Conservation (phyloP, 2,113 vertebrate genomes). For the Ptilonorhynchus violaceus region DNA sequence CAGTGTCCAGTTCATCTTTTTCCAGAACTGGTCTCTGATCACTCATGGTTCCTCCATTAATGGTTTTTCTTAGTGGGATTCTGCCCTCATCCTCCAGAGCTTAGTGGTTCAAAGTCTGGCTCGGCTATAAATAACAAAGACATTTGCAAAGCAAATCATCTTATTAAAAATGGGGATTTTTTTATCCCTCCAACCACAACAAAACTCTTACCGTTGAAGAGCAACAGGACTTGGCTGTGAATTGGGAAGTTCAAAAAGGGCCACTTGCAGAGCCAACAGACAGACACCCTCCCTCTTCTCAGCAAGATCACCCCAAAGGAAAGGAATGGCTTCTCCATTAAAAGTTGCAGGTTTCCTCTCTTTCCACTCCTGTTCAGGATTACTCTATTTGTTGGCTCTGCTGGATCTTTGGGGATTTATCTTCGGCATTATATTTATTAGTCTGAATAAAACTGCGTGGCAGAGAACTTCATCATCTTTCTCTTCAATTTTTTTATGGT, state of each 20-base stretch:
- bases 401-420: conserved; percentile 36
- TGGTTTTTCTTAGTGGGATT: conserved; percentile 56
- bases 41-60: conserved; percentile 50
- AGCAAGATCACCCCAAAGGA: conserved; percentile 56
- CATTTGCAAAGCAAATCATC: conserved; percentile 64
- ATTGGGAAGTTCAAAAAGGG: conserved; percentile 53
- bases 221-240: conserved; percentile 49
- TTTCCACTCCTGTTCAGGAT: conserved; percentile 35
- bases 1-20: conserved; percentile 33
- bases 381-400: conserved; percentile 29
- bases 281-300: conserved; percentile 57
- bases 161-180: conserved; percentile 47
- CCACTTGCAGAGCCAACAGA: conserved; percentile 51
- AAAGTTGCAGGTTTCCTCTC: conserved; percentile 61
- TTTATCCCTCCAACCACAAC: conserved; percentile 59
- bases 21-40: conserved; percentile 48
- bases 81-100: conserved; percentile 50
- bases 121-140: conserved; percentile 47
- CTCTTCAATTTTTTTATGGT: background rate
- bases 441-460: background rate
- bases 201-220: conserved; percentile 41
- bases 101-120: conserved; percentile 48
- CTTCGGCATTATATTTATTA: conserved; percentile 40
- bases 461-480: conserved; percentile 36
- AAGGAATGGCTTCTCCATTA: conserved; percentile 66